Base-by-base conservation (phyloP, 2,113 vertebrate species). In the Etia nguti region DNA sequence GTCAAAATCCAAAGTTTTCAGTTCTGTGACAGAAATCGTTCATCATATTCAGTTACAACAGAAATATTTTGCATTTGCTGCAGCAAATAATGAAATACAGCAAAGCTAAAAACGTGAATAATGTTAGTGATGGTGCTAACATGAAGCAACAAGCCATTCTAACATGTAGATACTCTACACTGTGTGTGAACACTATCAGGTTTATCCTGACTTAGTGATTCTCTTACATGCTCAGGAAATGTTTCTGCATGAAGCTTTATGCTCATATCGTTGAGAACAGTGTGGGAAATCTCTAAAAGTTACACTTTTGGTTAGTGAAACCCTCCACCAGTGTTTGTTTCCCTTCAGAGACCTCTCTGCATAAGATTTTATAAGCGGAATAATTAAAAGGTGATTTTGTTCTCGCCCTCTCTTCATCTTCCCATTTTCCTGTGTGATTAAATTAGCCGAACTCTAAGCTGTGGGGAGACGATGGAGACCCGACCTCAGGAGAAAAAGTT, bases 81-180 rank as follows among this genome's bases (percentile, higher is more conserved):
- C 36, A 70, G 18, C 24, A 13, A 22, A 55, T 68, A 22, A n/a
- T 12, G 4, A 13, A 75, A 55, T 36, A n/a, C 7, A 41, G 46
- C n/a, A 0, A 70, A 70, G 36, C 38, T 16, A 10, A 43, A 70
- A 70, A 24, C 0, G 2, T 24, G n/a, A 70, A 1, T 43, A 2
- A 70, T 70, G 65, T 24, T 4, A 41, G 34, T 43, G 36, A 16
- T 24, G n/a, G 36, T 70, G 65, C 36, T 8, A 70, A 70, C 65
- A 24, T 43, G 7, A 43, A 41, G 65, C 65, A 70, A 70, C 62
- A 68, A 41, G n/a, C n/a, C 20, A 41, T 68, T 41, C 62, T 41
- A 68, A 24, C 12, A 24, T 38, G n/a, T 2, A 43, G 11, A 24
- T 70, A 9, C 6, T 70, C n/a, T 10, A 70, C 10, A 0, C 12